Percentiles rank a stretch among this genome's conserved stretches.
Evolutionary conservation across 2,797 vertebrate genomes (phyloP).

Genomic region (Micromesistius poutassou): DNA sequence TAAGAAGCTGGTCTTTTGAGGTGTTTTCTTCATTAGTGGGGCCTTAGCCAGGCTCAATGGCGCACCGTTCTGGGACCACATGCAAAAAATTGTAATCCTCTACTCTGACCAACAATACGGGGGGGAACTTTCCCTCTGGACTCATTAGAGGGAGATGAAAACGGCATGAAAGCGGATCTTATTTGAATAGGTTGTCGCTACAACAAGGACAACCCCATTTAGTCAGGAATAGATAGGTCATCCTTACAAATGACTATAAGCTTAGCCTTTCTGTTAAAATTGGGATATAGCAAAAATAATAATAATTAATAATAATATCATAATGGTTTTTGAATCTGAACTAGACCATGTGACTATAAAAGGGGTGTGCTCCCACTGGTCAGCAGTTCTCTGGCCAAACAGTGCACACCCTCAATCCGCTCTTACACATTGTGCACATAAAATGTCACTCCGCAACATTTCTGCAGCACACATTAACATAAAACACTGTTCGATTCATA

Average conservation of each 20-base stretch:
- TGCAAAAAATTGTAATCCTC: slow-evolving; percentile 68
- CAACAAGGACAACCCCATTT: background rate
- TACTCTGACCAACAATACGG: slow-evolving; percentile 40
- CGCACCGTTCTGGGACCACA: slow-evolving; percentile 57
- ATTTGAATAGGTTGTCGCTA: slow-evolving; percentile 22
- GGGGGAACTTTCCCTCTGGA: slow-evolving; percentile 55
- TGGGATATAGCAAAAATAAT: background rate
- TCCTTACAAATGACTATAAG: background rate
- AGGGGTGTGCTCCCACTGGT: background rate
- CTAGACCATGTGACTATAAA: background rate
- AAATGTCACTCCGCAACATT: background rate
- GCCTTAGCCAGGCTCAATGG: slow-evolving; percentile 48
- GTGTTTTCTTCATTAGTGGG: slow-evolving; percentile 53
- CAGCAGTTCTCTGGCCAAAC: background rate
- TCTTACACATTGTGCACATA: background rate
- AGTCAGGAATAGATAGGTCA: background rate
- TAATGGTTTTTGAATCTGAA: background rate
- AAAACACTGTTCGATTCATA: background rate
- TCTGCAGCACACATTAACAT: background rate
- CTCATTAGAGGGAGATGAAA: too few relatives aligned
- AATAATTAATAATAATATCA: background rate
- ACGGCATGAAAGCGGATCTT: slow-evolving; percentile 48
- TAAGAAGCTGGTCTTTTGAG: slow-evolving; percentile 58
- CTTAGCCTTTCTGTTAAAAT: background rate
- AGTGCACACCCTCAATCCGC: background rate